phyloP scores from a whole-genome alignment of 2,113 vertebrate genomes.

The Manacus vitellinus region DNA sequence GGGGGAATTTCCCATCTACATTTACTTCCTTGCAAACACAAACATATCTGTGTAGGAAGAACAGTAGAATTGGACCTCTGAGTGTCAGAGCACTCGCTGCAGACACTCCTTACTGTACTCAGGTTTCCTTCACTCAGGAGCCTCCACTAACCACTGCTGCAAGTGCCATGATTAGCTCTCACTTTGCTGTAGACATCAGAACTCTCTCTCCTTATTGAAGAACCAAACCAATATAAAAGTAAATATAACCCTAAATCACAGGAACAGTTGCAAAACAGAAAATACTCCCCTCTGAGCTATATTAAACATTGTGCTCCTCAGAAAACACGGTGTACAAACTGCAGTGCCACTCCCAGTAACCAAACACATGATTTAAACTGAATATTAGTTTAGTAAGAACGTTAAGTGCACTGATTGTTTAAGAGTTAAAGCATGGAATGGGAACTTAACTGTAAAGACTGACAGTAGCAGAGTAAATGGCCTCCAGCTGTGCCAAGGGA shows the following conservation, averaged over 20 bases:
- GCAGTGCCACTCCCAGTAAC: not conserved
- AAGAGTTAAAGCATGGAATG: not conserved
- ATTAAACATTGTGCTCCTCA: not conserved
- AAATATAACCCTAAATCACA: not conserved
- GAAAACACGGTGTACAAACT: not conserved
- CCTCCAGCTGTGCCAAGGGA: not conserved
- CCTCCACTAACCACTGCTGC: no score
- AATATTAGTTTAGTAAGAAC: no score
- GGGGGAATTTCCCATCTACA: not conserved
- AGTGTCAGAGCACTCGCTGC: not conserved
- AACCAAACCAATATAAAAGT: not conserved
- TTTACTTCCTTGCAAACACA: not conserved
- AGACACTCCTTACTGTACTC: accelerated
- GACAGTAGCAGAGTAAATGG: not conserved
- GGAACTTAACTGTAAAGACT: not conserved
- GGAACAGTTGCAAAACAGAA: not conserved
- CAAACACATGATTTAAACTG: accelerated
- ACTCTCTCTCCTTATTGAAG: not conserved
- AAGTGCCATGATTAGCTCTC: not conserved
- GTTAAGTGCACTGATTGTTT: not conserved
- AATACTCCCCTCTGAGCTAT: not conserved
- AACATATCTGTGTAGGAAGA: not conserved
- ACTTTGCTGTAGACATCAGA: not conserved
- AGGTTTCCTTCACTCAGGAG: not conserved
- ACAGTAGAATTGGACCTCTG: accelerated